Conservation (phyloP, 2,113 vertebrate genomes). For the Fregetta grallaria region DNA sequence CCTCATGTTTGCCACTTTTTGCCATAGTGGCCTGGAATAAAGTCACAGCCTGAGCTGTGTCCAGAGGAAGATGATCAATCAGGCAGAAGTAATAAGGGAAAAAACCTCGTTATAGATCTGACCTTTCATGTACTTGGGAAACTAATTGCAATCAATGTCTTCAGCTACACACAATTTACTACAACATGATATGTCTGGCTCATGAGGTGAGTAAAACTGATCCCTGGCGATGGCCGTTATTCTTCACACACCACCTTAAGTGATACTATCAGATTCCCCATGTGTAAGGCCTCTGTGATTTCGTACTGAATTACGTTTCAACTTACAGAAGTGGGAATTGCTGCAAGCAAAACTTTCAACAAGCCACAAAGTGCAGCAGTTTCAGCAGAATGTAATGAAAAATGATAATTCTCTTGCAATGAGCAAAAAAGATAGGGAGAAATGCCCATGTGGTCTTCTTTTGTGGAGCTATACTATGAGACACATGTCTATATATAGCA, state of each 20-base stretch:
- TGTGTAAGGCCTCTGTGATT: neutral
- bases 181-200: slow-evolving; percentile 37
- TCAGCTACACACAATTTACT: slow-evolving; percentile 59
- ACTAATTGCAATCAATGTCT: slow-evolving; percentile 60
- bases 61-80: neutral
- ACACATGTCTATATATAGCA: neutral
- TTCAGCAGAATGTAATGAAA: neutral
- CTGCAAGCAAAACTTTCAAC: neutral
- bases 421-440: neutral
- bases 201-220: neutral
- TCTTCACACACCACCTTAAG: neutral
- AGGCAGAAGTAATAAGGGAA: neutral
- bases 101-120: slow-evolving; percentile 23
- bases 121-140: slow-evolving; percentile 22
- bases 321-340: neutral
- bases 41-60: neutral
- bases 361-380: neutral
- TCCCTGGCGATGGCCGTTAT: neutral
- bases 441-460: neutral
- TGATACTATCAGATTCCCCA: neutral
- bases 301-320: neutral
- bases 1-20: neutral
- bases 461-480: neutral
- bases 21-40: neutral
- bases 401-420: neutral